A percentile compares a stretch with the other conserved stretches of the same genome.
Evolutionary conservation across 2,888 invertebrate species (phyloP).

Genomic region (Acanthoscelides obtectus): DNA sequence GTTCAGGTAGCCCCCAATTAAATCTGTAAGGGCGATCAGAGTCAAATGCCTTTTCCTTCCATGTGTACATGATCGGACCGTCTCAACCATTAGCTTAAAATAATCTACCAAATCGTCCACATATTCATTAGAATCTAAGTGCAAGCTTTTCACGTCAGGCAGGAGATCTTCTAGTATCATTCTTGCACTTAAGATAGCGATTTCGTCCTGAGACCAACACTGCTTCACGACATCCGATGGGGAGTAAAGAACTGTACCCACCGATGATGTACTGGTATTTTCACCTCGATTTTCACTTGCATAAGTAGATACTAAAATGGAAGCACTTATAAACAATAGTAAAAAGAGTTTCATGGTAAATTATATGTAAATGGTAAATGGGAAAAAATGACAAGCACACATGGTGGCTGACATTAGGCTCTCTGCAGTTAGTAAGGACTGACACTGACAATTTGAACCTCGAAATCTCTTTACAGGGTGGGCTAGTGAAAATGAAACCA

Average conservation of each 20-base stretch:
- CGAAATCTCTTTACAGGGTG: too few species aligned
- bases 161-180: constrained; percentile 42
- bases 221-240: constrained; percentile 37
- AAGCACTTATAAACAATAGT: background rate
- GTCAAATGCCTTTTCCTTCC: constrained; percentile 41
- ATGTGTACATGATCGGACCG: constrained; percentile 22
- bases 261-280: background rate
- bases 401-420: too few species aligned
- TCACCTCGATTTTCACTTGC: background rate
- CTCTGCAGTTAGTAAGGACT: too few species aligned
- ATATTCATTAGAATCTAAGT: constrained; percentile 38
- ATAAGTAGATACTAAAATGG: background rate
- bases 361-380: too few species aligned
- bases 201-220: constrained; percentile 43
- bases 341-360: background rate
- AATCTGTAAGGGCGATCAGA: constrained; percentile 41
- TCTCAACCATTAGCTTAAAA: constrained; percentile 24
- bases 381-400: too few species aligned
- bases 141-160: constrained; percentile 33
- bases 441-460: too few species aligned
- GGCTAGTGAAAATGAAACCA: too few species aligned
- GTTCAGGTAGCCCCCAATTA: constrained; percentile 54
- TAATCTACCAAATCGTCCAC: constrained; percentile 41
- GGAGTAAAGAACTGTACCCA: constrained; percentile 43
- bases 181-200: constrained; percentile 42